Conservation (phyloP, 2,113 vertebrate genomes). For the Scomber colias region DNA sequence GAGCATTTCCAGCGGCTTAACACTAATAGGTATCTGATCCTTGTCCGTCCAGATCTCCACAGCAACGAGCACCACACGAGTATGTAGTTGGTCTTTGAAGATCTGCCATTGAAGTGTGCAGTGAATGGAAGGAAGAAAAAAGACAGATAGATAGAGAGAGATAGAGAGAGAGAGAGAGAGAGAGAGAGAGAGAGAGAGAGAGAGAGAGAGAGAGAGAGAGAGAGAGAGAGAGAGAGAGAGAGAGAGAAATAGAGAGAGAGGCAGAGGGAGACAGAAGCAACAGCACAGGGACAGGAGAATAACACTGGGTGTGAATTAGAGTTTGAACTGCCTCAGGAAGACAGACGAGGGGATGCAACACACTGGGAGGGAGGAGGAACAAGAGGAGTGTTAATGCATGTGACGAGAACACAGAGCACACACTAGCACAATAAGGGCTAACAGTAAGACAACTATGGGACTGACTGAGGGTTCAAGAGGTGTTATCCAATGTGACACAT, state of each 20-base stretch:
- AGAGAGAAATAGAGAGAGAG: neutral
- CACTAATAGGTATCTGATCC: constrained; percentile 91
- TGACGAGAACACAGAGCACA: constrained; percentile 24
- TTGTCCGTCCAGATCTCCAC: constrained; percentile 97
- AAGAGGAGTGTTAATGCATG: constrained; percentile 36
- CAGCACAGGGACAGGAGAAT: constrained; percentile 78
- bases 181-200: neutral
- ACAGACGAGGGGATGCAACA: constrained; percentile 76
- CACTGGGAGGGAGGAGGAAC: constrained; percentile 80
- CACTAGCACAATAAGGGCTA: constrained; percentile 9
- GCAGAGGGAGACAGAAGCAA: constrained; percentile 6
- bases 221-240: neutral
- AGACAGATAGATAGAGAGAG: constrained; percentile 23
- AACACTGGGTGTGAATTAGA: constrained; percentile 83
- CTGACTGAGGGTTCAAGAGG: neutral
- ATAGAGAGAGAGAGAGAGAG: constrained; percentile 3
- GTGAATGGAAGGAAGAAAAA: constrained; percentile 49
- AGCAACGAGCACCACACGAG: constrained; percentile 95
- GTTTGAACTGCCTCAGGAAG: constrained; percentile 79
- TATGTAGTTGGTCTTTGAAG: constrained; percentile 98
- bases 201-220: neutral
- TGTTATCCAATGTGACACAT: constrained; percentile 16
- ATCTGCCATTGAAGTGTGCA: constrained; percentile 82
- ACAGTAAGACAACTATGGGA: neutral
- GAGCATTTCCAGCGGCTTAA: constrained; percentile 93